phyloP scores from a whole-genome alignment of 2,888 invertebrate genomes.

The Phanerotoma sp. region DNA sequence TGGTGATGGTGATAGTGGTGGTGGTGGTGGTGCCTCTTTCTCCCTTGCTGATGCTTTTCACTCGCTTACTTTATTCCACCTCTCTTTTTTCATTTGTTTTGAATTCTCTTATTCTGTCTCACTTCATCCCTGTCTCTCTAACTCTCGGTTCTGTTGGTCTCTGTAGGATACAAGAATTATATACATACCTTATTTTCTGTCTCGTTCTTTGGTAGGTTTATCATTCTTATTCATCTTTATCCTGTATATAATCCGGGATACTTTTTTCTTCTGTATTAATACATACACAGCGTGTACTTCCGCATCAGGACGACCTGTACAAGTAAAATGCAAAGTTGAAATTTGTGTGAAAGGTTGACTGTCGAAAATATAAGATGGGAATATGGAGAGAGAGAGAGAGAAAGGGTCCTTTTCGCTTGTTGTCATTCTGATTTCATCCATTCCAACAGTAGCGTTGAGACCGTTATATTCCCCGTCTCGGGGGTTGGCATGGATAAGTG shows the following conservation, averaged over 20 bases:
- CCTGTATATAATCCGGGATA: background rate
- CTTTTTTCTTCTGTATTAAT: no score
- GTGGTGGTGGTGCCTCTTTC: no score
- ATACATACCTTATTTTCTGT: background rate
- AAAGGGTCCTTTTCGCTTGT: background rate
- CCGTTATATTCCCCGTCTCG: conserved; percentile 8
- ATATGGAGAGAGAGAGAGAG: background rate
- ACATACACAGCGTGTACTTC: no score
- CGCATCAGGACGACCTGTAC: no score
- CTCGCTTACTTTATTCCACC: conserved; percentile 16
- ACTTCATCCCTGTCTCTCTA: background rate
- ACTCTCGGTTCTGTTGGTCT: no score
- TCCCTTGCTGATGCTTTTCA: conserved; percentile 13
- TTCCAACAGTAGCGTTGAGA: background rate
- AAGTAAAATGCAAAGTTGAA: background rate
- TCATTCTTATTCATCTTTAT: conserved; percentile 2
- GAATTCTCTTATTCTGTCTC: conserved; percentile 4
- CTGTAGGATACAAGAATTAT: background rate
- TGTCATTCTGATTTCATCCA: background rate
- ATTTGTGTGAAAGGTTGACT: background rate
- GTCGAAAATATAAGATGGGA: background rate
- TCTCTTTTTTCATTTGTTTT: conserved; percentile 10
- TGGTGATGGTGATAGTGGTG: no score
- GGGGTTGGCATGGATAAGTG: conserved; percentile 62
- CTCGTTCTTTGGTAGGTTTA: background rate